Percentiles rank a stretch among this genome's conserved stretches.
phyloP scores from a whole-genome alignment of 2,113 vertebrate genomes.

The Vidua macroura region DNA sequence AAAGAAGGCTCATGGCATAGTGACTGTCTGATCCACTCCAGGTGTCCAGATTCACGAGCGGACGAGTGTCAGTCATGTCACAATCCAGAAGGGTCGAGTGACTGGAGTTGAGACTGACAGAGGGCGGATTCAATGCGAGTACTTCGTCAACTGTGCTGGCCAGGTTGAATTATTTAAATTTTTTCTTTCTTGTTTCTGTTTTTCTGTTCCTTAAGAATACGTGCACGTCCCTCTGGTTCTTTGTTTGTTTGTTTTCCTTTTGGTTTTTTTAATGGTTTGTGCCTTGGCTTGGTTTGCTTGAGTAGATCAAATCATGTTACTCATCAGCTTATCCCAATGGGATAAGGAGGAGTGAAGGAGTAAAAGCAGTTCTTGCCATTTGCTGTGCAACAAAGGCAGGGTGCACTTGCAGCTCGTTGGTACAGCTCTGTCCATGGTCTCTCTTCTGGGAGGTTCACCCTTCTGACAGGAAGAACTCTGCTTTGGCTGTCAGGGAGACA shows the following conservation, averaged over 20 bases:
- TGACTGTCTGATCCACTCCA: slow-evolving; percentile 36
- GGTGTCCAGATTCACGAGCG: slow-evolving; percentile 90
- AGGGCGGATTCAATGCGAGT: slow-evolving; percentile 90
- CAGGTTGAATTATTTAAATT: slow-evolving; percentile 78
- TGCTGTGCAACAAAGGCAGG: neutral
- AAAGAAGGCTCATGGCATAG: neutral
- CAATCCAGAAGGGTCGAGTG: slow-evolving; percentile 85
- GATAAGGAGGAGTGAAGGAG: neutral
- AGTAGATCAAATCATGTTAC: neutral
- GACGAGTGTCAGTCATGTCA: slow-evolving; percentile 87
- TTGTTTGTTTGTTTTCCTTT: neutral
- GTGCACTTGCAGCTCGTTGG: neutral
- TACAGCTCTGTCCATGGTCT: neutral
- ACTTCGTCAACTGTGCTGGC: slow-evolving; percentile 96
- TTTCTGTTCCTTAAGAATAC: neutral
- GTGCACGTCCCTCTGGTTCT: neutral
- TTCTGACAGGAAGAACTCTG: neutral
- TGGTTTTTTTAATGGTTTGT: neutral
- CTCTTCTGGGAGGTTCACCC: neutral
- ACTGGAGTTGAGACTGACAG: slow-evolving; percentile 89
- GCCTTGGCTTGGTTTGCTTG: neutral
- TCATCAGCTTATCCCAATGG: neutral
- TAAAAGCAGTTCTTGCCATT: neutral
- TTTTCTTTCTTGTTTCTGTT: neutral
- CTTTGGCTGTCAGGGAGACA: neutral